These are phyloP conservation scores for Prunella strophiata DNA, from an alignment of 2,797 vertebrate genomes.

Conservation along the genomic window DNA sequence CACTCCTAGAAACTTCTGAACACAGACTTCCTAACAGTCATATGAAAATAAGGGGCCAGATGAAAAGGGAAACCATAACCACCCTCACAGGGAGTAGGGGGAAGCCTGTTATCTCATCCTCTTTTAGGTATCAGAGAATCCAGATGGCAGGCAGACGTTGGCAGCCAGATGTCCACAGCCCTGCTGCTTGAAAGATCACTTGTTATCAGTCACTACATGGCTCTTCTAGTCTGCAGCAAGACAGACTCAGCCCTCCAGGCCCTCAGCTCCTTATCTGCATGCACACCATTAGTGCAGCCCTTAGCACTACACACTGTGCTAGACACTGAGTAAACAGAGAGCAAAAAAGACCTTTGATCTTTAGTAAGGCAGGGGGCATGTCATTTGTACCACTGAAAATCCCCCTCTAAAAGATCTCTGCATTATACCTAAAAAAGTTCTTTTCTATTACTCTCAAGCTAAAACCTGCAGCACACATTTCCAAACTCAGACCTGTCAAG, in stretches of 20 bases:
- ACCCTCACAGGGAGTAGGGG: not conserved
- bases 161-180: not conserved
- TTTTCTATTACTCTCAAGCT: not conserved
- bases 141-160: conserved; percentile 12
- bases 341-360: not conserved
- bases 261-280: not conserved
- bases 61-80: not conserved
- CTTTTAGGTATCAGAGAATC: conserved; percentile 8
- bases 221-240: not conserved
- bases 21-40: not conserved
- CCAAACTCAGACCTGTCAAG: not conserved
- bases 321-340: not conserved
- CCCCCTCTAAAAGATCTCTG: not conserved
- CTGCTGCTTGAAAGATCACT: not conserved
- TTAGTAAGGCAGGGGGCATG: not conserved
- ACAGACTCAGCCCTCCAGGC: not conserved
- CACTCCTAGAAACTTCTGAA: not conserved
- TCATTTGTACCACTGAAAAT: not conserved
- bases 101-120: not conserved
- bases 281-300: not conserved
- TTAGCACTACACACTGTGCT: not conserved
- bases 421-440: not conserved
- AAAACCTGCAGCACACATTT: not conserved
- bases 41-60: not conserved
- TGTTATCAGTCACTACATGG: not conserved